Base-by-base conservation (phyloP, 2,888 invertebrate species). In the Cephus nigrinus region DNA sequence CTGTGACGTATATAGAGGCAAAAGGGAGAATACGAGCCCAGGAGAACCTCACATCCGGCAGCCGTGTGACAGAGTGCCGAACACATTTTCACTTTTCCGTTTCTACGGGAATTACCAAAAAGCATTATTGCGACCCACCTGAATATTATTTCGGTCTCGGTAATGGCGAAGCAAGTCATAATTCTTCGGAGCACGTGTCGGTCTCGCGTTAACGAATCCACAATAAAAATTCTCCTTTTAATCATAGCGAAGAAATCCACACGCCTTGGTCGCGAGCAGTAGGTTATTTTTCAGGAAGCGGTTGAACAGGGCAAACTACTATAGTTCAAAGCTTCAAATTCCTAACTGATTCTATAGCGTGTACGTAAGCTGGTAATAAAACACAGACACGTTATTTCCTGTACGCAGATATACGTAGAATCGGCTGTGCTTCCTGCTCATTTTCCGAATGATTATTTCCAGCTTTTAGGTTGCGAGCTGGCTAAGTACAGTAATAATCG, bases 101-200 rank as follows among this genome's bases (percentile, higher is more conserved):
- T 82, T 55, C 79, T 82, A 82, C 82, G 73, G 79, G 82, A 86
- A 87, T 87, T 85, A 87, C 81, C 75, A 77, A 80, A 55, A 78
- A 81, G 81, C 81, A 78, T 80, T 55, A n/a, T 69, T 74, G 75
- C 74, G 72, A 78, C 71, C 79, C 80, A 79, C 80, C 78, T 76
- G 80, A 81, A 77, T 76, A 82, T 83, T 88, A 87, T 85, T 83
- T 81, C 77, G 55, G 23, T 23, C 9, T 23, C 23, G 23, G 55
- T 55, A 55, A 76, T 79, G 73, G 75, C 82, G 78, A 82, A 84
- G 84, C 85, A 81, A 84, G 85, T 86, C 84, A 85, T 87, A 88
- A 88, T 87, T 86, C 84, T 84, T 83, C 69, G 72, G 84, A 55
- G 82, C 86, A 87, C 86, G 87, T 86, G 88, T 85, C 84, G 80